A percentile compares a stretch with the other conserved stretches of the same genome.
Conservation (phyloP, 2,113 vertebrate genomes). For the Onychorhynchus coronatus region DNA sequence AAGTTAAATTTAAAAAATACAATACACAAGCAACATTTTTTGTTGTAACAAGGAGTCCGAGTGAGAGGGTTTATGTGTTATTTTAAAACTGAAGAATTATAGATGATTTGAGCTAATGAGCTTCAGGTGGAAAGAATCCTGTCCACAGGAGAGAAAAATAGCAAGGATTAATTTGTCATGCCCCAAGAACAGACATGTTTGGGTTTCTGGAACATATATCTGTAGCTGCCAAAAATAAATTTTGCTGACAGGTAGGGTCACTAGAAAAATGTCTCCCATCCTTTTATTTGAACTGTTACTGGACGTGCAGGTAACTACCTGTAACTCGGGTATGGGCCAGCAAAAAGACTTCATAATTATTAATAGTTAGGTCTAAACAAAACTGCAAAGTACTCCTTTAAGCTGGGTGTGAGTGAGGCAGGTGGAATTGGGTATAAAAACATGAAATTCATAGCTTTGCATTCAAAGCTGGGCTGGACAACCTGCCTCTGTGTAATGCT, state of each 20-base stretch:
- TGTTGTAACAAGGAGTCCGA: not conserved
- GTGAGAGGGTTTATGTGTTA: not conserved
- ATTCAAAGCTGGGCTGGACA: not conserved
- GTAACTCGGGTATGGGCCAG: not conserved
- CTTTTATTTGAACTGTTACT: not conserved
- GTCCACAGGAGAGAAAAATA: not conserved
- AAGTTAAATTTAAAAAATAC: not conserved
- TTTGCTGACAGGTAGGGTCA: not conserved
- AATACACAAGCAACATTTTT: not conserved
- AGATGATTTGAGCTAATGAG: not conserved
- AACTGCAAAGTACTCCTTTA: not conserved
- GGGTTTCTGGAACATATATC: not conserved
- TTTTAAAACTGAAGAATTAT: not conserved
- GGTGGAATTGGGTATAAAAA: not conserved
- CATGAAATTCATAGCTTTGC: not conserved
- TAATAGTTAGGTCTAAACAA: not conserved
- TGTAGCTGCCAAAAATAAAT: not conserved
- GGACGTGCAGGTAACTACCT: not conserved
- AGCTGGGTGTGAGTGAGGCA: not conserved
- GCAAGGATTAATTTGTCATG: not conserved
- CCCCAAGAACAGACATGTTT: not conserved
- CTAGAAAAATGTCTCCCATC: not conserved
- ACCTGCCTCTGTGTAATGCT: not conserved
- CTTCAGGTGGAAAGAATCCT: not conserved
- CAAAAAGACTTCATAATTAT: not conserved